phyloP scores from a whole-genome alignment of 2,888 invertebrate genomes.

The Gnatocerus cornutus region DNA sequence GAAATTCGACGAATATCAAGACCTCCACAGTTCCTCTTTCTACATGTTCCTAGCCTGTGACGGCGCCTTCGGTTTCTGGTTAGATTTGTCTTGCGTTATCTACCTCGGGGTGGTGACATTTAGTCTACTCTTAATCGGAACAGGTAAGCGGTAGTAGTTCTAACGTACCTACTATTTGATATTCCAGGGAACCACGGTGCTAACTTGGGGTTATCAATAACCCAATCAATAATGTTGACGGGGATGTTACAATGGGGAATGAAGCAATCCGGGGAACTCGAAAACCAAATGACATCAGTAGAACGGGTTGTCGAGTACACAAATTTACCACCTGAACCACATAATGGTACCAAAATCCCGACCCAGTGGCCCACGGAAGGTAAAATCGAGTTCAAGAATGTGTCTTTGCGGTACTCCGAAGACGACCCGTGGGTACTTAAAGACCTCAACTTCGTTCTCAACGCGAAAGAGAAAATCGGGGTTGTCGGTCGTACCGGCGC shows the following conservation, averaged over 20 bases:
- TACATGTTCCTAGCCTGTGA: slow-evolving; percentile 74
- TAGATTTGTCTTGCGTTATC: slow-evolving; percentile 73
- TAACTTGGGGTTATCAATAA: slow-evolving; percentile 77
- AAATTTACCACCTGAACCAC: slow-evolving; percentile 70
- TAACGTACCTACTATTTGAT: neutral
- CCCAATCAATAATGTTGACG: slow-evolving; percentile 84
- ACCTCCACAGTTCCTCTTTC: slow-evolving; percentile 77
- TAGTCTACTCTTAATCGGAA: slow-evolving; percentile 73
- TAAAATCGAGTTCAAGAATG: slow-evolving; percentile 78
- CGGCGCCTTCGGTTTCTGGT: slow-evolving; percentile 75
- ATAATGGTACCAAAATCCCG: slow-evolving; percentile 75
- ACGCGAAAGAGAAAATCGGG: slow-evolving; percentile 73
- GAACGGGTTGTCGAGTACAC: slow-evolving; percentile 79
- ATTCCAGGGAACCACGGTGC: slow-evolving; percentile 58
- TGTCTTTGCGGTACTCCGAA: slow-evolving; percentile 79
- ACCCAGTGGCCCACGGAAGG: slow-evolving; percentile 84
- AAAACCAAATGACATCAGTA: slow-evolving; percentile 90
- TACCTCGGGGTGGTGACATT: slow-evolving; percentile 75
- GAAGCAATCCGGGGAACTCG: slow-evolving; percentile 87
- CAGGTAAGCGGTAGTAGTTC: slow-evolving; percentile 67
- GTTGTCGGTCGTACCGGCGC: slow-evolving; percentile 15
- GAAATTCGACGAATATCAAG: slow-evolving; percentile 1
- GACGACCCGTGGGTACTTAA: slow-evolving; percentile 76
- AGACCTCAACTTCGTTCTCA: slow-evolving; percentile 78
- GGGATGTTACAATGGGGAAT: slow-evolving; percentile 78